Conservation (phyloP, 2,797 vertebrate species). For the Acipenser ruthenus region DNA sequence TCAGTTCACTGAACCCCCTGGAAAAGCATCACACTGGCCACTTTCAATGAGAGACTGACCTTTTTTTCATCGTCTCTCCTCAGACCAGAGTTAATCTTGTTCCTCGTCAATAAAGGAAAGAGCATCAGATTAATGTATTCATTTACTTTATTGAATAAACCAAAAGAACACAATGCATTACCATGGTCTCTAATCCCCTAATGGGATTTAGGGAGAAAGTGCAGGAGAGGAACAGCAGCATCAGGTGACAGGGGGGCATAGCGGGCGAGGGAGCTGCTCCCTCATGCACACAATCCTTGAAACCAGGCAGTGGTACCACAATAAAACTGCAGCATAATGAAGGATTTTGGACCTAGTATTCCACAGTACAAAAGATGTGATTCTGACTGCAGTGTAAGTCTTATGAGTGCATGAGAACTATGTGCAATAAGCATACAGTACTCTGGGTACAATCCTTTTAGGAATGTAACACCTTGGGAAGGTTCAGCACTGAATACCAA, state of each 20-base stretch:
- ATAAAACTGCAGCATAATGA: no score
- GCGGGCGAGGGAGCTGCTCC: background rate
- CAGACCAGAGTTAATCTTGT: conserved; percentile 38
- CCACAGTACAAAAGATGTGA: no score
- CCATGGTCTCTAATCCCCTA: conserved; percentile 44
- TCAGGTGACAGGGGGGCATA: conserved; percentile 4
- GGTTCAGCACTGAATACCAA: no score
- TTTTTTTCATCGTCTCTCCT: conserved; percentile 33
- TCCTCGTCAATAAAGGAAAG: conserved; percentile 31
- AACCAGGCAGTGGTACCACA: no score
- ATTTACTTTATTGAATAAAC: conserved; percentile 49
- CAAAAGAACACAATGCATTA: conserved; percentile 49
- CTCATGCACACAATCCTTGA: background rate
- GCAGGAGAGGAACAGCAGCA: conserved; percentile 21
- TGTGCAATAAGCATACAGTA: no score
- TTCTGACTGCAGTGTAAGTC: no score
- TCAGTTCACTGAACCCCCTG: conserved; percentile 9
- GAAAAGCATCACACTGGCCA: conserved; percentile 36
- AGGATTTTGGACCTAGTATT: no score
- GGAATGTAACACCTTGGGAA: no score
- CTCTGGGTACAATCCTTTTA: no score
- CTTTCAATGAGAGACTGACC: conserved; percentile 36
- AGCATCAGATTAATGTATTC: conserved; percentile 55
- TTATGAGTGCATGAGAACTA: no score
- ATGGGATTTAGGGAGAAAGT: conserved; percentile 35